Evolutionary conservation across 1,140 invertebrate species (phyloP), one percentile per base, ranked within the genome.

Genomic region (Heliconius himera): DNA sequence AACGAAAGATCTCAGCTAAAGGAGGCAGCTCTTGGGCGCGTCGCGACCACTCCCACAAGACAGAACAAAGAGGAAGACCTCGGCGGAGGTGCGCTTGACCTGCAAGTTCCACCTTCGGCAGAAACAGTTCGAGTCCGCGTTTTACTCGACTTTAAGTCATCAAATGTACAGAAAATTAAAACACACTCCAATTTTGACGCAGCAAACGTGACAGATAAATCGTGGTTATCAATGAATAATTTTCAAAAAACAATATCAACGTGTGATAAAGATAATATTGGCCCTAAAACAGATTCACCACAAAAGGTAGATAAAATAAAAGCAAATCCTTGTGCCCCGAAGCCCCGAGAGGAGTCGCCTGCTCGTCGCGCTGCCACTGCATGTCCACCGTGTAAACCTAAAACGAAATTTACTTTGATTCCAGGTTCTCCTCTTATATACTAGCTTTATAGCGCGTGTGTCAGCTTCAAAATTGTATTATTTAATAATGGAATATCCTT

Each of bases 231-330:
- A 46, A 46, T 86, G 60, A 86, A 82, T 72, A 83, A 80, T 51
- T 77, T 83, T 33, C 81, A 86, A 56, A 86, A 86, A 38, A 86
- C 83, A 66, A 33, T 83, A 33, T 51, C 83, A 16, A 78, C 78
- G 3, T 75, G 60, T 41, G 16, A 66, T 76, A 76, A 76, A 29
- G 46, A 70, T 38, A 41, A 76, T n/a, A 18, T 11, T 60, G 29
- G 9, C 16, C 20, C 60, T 46, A 66, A 70, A 49, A 9, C 29
- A 20, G 46, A 76, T 70, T 70, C 13, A 41, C 56, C 46, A 22
- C n/a, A 46, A 13, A 60, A 46, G 8, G 9, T 8, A 46, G 41
- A 46, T 49, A 51, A 66, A 66, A 8, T n/a, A 66, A 29, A 26
- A 66, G 5, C n/a, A 22, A 22, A 56, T 9, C 54, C n/a, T 9